Percentiles rank a stretch among this genome's conserved stretches.
Evolutionary conservation across 2,888 invertebrate genomes (phyloP).

Genomic region (Euplexia lucipara): DNA sequence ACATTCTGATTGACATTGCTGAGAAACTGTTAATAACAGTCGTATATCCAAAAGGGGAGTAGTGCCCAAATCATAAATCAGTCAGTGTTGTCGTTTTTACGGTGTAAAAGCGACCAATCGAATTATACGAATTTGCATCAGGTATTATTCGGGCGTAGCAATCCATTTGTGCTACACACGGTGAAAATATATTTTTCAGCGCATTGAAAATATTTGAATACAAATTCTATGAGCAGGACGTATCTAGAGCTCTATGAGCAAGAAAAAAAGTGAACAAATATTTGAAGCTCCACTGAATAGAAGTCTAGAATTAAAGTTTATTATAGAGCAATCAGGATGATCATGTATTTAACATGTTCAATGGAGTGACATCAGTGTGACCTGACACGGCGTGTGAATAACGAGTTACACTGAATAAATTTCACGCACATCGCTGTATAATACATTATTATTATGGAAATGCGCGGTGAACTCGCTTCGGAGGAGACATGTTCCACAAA

Average conservation of each 20-base stretch:
- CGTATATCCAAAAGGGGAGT: slow-evolving; percentile 12
- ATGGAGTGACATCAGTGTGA: slow-evolving; percentile 56
- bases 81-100: slow-evolving; percentile 2
- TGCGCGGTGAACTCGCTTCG: slow-evolving; percentile 65
- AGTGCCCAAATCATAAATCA: slow-evolving; percentile 27
- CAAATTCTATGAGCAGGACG: slow-evolving; percentile 54
- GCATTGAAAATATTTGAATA: slow-evolving; percentile 66
- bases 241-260: no score
- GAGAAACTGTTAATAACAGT: slow-evolving; percentile 7
- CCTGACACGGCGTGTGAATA: slow-evolving; percentile 66
- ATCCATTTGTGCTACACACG: slow-evolving; percentile 64
- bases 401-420: slow-evolving; percentile 74
- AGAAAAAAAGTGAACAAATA: slow-evolving; percentile 28
- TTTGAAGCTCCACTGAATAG: slow-evolving; percentile 16
- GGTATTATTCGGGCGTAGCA: slow-evolving; percentile 62
- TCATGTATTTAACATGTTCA: slow-evolving; percentile 30
- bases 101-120: slow-evolving; percentile 34
- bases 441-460: slow-evolving; percentile 72
- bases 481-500: slow-evolving; percentile 61
- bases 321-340: slow-evolving; percentile 29
- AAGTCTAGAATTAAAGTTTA: slow-evolving; percentile 21
- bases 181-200: slow-evolving; percentile 70
- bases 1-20: slow-evolving; percentile 22
- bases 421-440: slow-evolving; percentile 70
- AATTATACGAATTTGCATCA: slow-evolving; percentile 45